Evolutionary conservation across 2,113 vertebrate species (phyloP).

Genomic region (Cheirogaleus medius): DNA sequence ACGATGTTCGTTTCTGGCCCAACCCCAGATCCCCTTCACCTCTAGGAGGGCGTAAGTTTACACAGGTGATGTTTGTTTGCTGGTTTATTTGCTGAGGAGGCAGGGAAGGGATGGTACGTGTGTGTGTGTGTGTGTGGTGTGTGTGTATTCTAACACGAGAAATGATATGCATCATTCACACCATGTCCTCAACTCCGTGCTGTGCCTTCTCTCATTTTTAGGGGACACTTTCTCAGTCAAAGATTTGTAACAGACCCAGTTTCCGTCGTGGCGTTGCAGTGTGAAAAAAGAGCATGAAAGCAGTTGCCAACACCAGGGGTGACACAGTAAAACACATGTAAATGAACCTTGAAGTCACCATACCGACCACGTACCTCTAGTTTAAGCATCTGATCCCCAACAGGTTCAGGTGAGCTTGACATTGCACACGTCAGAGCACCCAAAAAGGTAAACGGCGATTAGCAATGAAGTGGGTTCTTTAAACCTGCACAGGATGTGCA

Average conservation of each 20-base stretch:
- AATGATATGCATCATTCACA: not conserved
- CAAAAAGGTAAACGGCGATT: not conserved
- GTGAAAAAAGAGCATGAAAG: not conserved
- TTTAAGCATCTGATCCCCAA: not conserved
- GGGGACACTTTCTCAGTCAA: not conserved
- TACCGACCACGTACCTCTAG: not conserved
- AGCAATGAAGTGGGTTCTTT: not conserved
- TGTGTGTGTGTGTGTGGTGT: not conserved
- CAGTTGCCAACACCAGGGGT: rapidly evolving
- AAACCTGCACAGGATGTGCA: not conserved
- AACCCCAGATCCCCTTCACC: not conserved
- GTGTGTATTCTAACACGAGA: not conserved
- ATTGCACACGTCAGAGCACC: not conserved
- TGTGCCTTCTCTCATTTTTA: not conserved
- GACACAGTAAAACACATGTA: not conserved
- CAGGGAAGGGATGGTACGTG: rapidly evolving
- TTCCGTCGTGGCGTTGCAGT: not conserved
- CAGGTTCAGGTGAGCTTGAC: not conserved
- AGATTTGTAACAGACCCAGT: not conserved
- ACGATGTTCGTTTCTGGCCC: not conserved
- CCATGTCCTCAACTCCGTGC: not conserved
- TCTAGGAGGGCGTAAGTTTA: not conserved
- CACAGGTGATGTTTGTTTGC: not conserved
- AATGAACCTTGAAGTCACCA: not conserved
- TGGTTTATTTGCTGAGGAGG: not conserved